phyloP scores from a whole-genome alignment of 2,113 vertebrate species.

The Trogon surrucura region DNA sequence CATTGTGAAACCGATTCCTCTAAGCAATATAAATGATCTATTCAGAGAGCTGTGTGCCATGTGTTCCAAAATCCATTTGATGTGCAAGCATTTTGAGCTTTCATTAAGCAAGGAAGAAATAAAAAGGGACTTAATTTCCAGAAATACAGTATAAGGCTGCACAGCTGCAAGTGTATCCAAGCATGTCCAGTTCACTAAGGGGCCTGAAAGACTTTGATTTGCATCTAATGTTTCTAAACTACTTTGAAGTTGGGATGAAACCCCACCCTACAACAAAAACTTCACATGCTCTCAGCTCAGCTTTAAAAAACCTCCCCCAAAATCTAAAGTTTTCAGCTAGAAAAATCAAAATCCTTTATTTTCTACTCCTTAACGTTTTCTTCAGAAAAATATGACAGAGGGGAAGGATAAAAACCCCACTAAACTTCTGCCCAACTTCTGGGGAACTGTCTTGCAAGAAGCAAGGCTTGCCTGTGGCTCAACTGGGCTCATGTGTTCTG shows the following conservation, averaged over 20 bases:
- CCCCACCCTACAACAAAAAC: background rate
- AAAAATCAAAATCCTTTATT: background rate
- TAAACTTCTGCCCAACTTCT: background rate
- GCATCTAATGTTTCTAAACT: background rate
- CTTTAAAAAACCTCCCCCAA: background rate
- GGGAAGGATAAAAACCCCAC: background rate
- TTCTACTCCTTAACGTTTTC: background rate
- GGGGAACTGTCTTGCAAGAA: background rate
- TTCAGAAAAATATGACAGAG: background rate
- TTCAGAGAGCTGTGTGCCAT: background rate
- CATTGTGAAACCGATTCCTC: background rate
- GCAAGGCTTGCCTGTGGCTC: background rate
- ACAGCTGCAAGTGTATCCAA: constrained; percentile 4
- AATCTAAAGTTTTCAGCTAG: background rate
- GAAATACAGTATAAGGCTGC: background rate
- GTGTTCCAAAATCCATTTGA: background rate
- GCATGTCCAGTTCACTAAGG: background rate
- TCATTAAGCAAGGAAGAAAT: background rate
- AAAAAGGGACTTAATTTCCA: constrained; percentile 15
- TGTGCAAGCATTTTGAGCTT: constrained; percentile 3
- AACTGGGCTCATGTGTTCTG: rapidly evolving
- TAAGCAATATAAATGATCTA: background rate
- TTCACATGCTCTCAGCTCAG: background rate
- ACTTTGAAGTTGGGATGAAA: background rate
- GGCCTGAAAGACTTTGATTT: background rate